Base-by-base conservation (phyloP, 1,140 invertebrate species). In the Metopolophium dirhodum region DNA sequence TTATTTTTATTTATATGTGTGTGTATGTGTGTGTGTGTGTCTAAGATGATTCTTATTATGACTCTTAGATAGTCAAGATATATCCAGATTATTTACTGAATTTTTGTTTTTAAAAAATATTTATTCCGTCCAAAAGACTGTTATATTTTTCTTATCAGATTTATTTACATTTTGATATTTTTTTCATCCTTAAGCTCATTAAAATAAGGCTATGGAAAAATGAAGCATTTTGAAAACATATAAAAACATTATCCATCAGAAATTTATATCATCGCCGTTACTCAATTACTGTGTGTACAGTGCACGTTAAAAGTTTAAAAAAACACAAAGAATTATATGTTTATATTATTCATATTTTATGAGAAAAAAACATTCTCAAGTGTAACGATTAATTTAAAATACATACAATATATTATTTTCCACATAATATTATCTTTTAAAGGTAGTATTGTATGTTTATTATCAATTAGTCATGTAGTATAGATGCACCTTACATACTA, bases 101-200 rank as follows among this genome's bases (percentile, higher is more conserved):
- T 57, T 41, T 57, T 7, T 89, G 23, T 41, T 37, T 89, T 89
- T 57, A 57, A 37, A 26, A 89, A 41, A 0, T 89, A 89, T 89
- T 89, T 57, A 89, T 89, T 41, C 26, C 51, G 20, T 37, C 35
- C 51, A 57, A 89, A 89, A 57, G 9, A 30, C 51, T 57, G 54
- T 89, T 54, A 26, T 57, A 57, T 89, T 89, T 89, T 57, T 57
- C 51, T 89, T 57, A 89, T 89, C 51, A 57, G 51, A 26, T n/a
- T 57, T 89, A 37, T 89, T 89, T 89, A 54, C 49, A 37, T 57
- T 89, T 89, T 22, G 88, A 57, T 89, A 57, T 89, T 37, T 89
- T 54, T 54, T 49, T 41, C 6, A 49, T 37, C 11, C 11, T 41
- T 11, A 37, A 37, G n/a, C 88, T 89, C 35, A 57, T 89, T 89